Conservation (phyloP, 2,113 vertebrate species). For the Pagrus major region DNA sequence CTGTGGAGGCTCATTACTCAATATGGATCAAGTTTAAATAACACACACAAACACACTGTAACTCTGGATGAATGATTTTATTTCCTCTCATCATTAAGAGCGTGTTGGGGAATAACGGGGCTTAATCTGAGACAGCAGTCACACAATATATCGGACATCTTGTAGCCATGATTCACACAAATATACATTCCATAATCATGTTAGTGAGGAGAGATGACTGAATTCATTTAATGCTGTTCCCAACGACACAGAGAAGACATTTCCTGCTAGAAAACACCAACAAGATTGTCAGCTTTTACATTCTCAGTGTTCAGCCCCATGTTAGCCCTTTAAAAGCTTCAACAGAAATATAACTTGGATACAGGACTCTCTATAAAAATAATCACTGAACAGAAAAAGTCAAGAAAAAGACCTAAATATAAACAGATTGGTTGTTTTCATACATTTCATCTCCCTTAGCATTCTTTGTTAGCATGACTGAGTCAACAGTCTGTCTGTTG, state of each 20-base stretch:
- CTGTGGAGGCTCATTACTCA: neutral
- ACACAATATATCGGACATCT: neutral
- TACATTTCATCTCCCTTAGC: neutral
- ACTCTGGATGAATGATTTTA: slow-evolving; percentile 33
- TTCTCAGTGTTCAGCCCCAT: neutral
- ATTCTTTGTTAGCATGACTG: neutral
- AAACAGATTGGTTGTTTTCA: neutral
- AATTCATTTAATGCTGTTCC: slow-evolving; percentile 15
- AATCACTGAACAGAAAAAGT: neutral
- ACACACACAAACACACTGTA: neutral
- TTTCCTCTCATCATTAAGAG: slow-evolving; percentile 17
- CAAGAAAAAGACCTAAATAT: neutral
- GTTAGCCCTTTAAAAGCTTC: slow-evolving; percentile 4
- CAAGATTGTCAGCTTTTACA: slow-evolving; percentile 4
- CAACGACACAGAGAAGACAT: neutral
- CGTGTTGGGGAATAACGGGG: neutral
- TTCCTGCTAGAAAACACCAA: neutral
- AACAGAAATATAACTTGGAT: neutral
- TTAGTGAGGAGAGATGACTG: neutral
- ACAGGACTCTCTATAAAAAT: neutral
- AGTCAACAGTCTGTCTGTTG: slow-evolving; percentile 11
- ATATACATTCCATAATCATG: slow-evolving; percentile 4
- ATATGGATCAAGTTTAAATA: neutral
- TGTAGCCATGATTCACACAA: neutral
- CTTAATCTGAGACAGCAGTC: neutral